These are phyloP conservation scores for Cosmia trapezina DNA, from an alignment of 2,888 invertebrate species.

Conservation along the genomic window DNA sequence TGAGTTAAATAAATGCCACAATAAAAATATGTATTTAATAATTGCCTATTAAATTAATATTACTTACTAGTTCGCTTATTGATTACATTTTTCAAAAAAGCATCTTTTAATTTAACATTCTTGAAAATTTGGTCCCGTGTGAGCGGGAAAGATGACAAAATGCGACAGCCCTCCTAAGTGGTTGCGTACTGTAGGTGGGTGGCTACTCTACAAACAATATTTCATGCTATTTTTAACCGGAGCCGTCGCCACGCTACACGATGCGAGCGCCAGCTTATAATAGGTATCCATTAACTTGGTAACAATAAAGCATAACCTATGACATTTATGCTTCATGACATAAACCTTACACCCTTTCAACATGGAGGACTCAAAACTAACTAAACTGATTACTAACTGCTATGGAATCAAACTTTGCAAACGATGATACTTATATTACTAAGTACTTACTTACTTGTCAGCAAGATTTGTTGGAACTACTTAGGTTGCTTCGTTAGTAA, in stretches of 20 bases:
- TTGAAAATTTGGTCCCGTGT: no score
- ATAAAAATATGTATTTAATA: no score
- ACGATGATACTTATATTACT: slow-evolving; percentile 14
- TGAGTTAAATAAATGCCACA: no score
- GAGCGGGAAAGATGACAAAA: no score
- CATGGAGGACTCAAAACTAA: background rate
- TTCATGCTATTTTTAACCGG: slow-evolving; percentile 21
- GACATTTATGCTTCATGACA: background rate
- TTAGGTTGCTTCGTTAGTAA: no score
- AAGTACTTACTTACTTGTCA: slow-evolving; percentile 6
- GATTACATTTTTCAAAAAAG: no score
- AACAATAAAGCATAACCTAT: background rate
- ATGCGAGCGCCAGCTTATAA: background rate
- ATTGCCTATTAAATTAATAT: no score
- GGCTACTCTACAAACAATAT: background rate
- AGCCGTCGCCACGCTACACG: slow-evolving; percentile 6
- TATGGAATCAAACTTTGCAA: slow-evolving; percentile 5
- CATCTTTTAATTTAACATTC: no score
- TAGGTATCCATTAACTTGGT: background rate
- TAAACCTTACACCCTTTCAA: background rate
- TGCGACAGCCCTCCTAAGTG: background rate
- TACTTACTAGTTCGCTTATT: no score
- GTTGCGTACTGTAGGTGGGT: background rate
- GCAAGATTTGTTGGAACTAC: slow-evolving; percentile 13
- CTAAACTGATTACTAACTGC: slow-evolving; percentile 2